phyloP scores from a whole-genome alignment of 2,797 vertebrate genomes.

The Poecile montanus region DNA sequence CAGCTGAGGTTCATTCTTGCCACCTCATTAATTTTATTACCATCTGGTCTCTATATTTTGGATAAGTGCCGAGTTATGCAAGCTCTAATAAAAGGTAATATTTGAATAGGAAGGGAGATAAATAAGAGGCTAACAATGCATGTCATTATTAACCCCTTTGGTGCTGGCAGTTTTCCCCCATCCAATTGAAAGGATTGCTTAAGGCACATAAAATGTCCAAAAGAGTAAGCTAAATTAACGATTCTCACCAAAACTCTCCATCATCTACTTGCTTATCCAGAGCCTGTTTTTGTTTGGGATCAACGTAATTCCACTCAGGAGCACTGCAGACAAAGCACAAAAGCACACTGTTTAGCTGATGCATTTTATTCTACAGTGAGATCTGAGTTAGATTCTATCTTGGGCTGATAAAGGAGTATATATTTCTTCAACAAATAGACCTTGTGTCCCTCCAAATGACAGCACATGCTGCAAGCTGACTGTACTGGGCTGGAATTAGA shows the following conservation, averaged over 20 bases:
- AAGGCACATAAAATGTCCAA: neutral
- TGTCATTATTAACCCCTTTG: neutral
- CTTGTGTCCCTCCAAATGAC: neutral
- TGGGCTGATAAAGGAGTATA: neutral
- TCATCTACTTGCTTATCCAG: slow-evolving; percentile 81
- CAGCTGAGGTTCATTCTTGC: slow-evolving; percentile 47
- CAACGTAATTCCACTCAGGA: slow-evolving; percentile 84
- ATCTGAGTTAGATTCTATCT: neutral
- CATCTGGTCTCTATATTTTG: slow-evolving; percentile 54
- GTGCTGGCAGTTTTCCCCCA: neutral
- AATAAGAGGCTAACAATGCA: slow-evolving; percentile 2
- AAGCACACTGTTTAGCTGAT: neutral
- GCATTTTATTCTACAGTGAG: neutral
- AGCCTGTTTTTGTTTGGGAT: slow-evolving; percentile 64
- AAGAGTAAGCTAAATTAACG: neutral
- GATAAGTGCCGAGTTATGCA: slow-evolving; percentile 6
- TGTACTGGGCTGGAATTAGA: neutral
- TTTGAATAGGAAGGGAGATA: slow-evolving; percentile 31
- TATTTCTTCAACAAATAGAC: neutral
- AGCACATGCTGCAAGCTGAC: neutral
- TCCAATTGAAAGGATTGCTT: neutral
- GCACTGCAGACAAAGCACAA: slow-evolving; percentile 61
- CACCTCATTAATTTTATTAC: slow-evolving; percentile 62
- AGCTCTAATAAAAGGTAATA: slow-evolving; percentile 46
- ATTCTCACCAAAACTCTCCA: slow-evolving; percentile 91